Base-by-base conservation (phyloP, 2,797 vertebrate genomes). In the Myotis daubentonii region DNA sequence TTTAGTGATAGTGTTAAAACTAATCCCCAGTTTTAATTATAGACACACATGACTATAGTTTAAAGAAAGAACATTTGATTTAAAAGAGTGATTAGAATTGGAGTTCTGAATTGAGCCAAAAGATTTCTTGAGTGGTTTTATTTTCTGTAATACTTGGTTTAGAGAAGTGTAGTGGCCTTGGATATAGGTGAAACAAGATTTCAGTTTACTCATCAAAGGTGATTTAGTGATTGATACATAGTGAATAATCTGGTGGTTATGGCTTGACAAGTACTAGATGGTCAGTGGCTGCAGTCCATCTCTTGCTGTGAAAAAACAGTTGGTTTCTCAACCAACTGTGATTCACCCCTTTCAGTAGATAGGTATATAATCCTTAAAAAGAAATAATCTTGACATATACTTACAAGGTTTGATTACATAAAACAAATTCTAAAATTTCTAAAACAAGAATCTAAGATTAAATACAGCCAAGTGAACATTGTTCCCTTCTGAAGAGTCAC, bases 131-230 rank as follows among this genome's bases (percentile, higher is more conserved):
- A 78, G 11, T 68, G 36, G 8, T 72, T 85, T 75, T 76, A n/a
- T 91, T 92, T 92, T 78, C 47, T 89, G 33, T 84, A 25, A 81
- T 87, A 19, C 19, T 70, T 97, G 68, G 33, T 80, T 57, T 95
- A 38, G 47, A 76, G 38, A 89, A 80, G 17, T 93, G 57, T 38
- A 89, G 49, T 88, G 62, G n/a, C 30, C 17, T 71, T 88, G 4
- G 25, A 19, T 72, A 9, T 94, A 92, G 60, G 23, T 79, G 71
- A 84, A 87, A 62, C 15, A 89, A 83, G 41, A 22, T 44, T 91
- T 91, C 60, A 6, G 11, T 55, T 94, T 89, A 33, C 51, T 87
- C 25, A 78, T 20, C 44, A 80, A 79, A 75, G 76, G 57, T 89
- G 25, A 65, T 28, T 62, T 83, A 87, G 41, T 91, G 55, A 65